phyloP scores from a whole-genome alignment of 2,113 vertebrate genomes.

The Dromiciops gliroides region DNA sequence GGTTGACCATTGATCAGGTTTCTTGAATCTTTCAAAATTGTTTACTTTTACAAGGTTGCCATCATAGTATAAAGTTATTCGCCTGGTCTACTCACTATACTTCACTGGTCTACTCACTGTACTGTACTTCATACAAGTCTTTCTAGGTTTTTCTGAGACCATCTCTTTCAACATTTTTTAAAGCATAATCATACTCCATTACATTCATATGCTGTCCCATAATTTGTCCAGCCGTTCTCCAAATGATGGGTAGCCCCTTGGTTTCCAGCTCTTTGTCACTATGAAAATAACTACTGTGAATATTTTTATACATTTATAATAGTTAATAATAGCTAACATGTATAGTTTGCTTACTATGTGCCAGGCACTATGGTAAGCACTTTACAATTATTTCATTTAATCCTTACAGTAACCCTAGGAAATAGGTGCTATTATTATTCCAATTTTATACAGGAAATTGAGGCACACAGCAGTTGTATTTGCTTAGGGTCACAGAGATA shows the following conservation, averaged over 20 bases:
- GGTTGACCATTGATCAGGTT: neutral
- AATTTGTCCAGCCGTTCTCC: neutral
- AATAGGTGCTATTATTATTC: neutral
- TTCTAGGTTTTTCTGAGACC: neutral
- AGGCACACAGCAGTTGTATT: neutral
- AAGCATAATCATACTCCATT: neutral
- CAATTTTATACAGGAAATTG: neutral
- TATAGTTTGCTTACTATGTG: neutral
- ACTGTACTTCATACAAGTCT: neutral
- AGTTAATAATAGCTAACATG: neutral
- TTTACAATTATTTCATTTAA: neutral
- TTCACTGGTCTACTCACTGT: neutral
- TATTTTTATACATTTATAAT: neutral
- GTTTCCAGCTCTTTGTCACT: neutral
- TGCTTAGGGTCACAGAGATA: neutral
- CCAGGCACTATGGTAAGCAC: neutral
- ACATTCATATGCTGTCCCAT: neutral
- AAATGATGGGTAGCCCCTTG: neutral
- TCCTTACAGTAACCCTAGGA: neutral
- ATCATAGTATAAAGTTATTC: neutral
- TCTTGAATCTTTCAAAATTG: neutral
- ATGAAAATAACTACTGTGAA: neutral
- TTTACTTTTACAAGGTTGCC: neutral
- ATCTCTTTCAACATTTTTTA: neutral
- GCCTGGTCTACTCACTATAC: neutral